Evolutionary conservation across 2,113 vertebrate species (phyloP).

Genomic region (Polypterus senegalus): DNA sequence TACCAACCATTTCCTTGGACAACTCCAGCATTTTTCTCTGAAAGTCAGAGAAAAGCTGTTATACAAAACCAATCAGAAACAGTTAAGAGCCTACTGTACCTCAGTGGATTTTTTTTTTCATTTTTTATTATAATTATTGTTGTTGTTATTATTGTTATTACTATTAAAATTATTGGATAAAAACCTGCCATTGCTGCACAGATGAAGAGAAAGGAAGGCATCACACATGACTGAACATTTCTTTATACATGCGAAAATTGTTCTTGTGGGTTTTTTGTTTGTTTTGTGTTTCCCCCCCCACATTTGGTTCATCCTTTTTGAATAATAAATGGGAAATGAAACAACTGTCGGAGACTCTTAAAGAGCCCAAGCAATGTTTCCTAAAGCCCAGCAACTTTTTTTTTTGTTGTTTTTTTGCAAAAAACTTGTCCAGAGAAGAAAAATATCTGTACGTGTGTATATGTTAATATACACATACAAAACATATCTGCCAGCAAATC

Average conservation of each 20-base stretch:
- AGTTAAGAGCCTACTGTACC: conserved; percentile 68
- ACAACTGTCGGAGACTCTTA: neutral
- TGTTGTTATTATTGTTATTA: conserved; percentile 22
- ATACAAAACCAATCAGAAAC: conserved; percentile 27
- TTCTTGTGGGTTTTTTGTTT: too few species aligned
- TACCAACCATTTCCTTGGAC: neutral
- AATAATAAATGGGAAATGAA: conserved; percentile 14
- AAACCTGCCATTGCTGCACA: conserved; percentile 57
- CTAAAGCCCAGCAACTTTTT: too few species aligned
- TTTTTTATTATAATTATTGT: conserved; percentile 21
- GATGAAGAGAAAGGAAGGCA: conserved; percentile 25
- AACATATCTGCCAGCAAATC: conserved; percentile 68
- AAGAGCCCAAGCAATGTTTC: too few species aligned
- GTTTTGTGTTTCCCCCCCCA: too few species aligned
- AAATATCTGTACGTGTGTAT: too few species aligned
- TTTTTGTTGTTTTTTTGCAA: too few species aligned
- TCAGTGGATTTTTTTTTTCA: conserved; percentile 60
- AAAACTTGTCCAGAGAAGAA: too few species aligned
- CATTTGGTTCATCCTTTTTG: too few species aligned
- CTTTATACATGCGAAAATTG: conserved; percentile 32
- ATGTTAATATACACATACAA: conserved; percentile 5
- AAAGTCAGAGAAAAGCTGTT: conserved; percentile 21
- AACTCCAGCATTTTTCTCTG: conserved; percentile 12
- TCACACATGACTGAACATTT: too few species aligned
- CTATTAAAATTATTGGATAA: conserved; percentile 18